A percentile compares a stretch with the other conserved stretches of the same genome.
phyloP scores from a whole-genome alignment of 1,140 invertebrate species.

The Halyomorpha halys region DNA sequence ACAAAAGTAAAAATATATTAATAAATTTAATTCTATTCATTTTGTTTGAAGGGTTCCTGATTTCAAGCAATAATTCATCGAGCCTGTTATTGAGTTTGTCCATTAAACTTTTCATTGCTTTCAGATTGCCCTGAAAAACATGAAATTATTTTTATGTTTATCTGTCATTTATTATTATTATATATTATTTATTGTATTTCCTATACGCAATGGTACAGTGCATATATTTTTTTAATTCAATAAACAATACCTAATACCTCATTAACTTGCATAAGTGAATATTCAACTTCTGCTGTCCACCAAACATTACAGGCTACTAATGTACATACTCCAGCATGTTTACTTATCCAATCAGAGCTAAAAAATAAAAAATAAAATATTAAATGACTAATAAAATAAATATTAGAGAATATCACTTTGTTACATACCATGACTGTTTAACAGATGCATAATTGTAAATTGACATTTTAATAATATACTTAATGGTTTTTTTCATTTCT shows the following conservation, averaged over 20 bases:
- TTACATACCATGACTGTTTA: conserved; percentile 45
- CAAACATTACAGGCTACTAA: conserved; percentile 77
- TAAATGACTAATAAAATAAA: not conserved
- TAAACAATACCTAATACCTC: conserved; percentile 32
- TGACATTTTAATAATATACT: conserved; percentile 76
- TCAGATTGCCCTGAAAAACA: conserved; percentile 53
- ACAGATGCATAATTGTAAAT: conserved; percentile 73
- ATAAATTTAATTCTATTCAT: conserved; percentile 82
- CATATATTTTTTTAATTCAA: not conserved
- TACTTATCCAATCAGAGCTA: conserved; percentile 73
- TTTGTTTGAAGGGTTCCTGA: conserved; percentile 54
- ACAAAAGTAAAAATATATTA: conserved; percentile 77
- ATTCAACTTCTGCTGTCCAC: conserved; percentile 89
- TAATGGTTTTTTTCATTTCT: conserved; percentile 75
- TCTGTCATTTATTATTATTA: too few species aligned
- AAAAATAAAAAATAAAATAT: not conserved
- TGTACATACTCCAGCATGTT: conserved; percentile 80
- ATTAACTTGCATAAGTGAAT: conserved; percentile 66
- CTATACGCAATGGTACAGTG: too few species aligned
- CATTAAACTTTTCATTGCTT: conserved; percentile 82
- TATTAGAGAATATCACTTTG: conserved; percentile 24
- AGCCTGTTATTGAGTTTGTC: conserved; percentile 67
- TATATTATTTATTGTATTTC: too few species aligned
- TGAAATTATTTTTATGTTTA: too few species aligned
- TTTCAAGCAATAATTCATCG: conserved; percentile 68